Evolutionary conservation across 1,140 invertebrate genomes (phyloP), one percentile per base, ranked within the genome.

Genomic region (Eumaeus atala): DNA sequence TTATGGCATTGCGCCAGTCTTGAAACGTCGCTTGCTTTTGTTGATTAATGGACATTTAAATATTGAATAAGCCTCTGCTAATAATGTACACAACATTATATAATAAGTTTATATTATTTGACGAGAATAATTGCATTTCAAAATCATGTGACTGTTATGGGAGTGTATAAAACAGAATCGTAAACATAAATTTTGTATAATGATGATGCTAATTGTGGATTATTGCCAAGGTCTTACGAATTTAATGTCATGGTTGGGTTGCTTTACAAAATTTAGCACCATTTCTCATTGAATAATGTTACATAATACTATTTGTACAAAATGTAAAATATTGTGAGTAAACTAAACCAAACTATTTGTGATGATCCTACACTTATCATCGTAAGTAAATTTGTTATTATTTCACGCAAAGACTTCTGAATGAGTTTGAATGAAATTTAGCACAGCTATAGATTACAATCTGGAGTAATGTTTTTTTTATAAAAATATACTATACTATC

Each of bases 141-240:
- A 17, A 34, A 66, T 79, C 74, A 74, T 75, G 74, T 81, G 76
- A 81, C 66, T 51, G 42, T 5, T n/a, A 18, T 16, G 9, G 55
- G 54, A 54, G 61, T 51, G 62, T 63, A 35, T 57, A 49, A 21
- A 33, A 50, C 12, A 33, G 48, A 58, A 62, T 60, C 61, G 62
- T 66, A 69, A 71, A 71, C 67, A 76, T 62, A 66, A 56, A 54
- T 68, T 62, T 58, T 66, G 49, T 50, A 64, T 57, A 65, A 21
- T 66, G 60, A 38, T 51, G 40, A 44, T 51, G 57, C 61, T 78
- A 80, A 75, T 78, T 77, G 72, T 86, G 79, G 79, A 82, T 69
- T 71, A 62, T 58, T 78, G 81, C 83, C 81, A 86, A 86, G 77
- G 81, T 79, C 77, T 77, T 59, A 68, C 68, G 28, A 67, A 64